phyloP scores from a whole-genome alignment of 1,140 invertebrate species.

The Trachelipus rathkii region DNA sequence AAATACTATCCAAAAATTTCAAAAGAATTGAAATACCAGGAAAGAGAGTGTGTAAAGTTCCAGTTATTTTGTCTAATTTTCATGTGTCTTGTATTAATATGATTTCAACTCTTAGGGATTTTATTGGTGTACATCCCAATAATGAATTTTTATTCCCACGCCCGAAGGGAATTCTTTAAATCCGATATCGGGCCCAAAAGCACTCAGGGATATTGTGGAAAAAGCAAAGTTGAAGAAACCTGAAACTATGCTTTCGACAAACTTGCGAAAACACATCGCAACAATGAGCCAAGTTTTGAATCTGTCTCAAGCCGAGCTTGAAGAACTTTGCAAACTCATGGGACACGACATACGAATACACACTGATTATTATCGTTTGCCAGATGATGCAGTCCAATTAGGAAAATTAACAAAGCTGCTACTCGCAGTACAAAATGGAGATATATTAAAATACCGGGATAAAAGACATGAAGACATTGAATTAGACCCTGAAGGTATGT shows the following conservation, averaged over 20 bases:
- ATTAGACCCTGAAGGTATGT: too few relatives aligned
- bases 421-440: background rate
- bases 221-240: background rate
- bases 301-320: background rate
- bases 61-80: background rate
- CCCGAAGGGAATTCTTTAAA: background rate
- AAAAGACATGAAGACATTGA: too few relatives aligned
- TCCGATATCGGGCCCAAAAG: background rate
- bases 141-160: background rate
- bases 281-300: constrained; percentile 17
- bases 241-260: background rate
- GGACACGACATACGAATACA: background rate
- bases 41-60: background rate
- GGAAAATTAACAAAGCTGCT: constrained; percentile 5
- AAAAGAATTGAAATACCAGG: background rate
- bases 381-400: background rate
- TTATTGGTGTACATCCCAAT: background rate
- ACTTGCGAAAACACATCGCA: background rate
- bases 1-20: background rate
- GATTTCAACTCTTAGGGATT: background rate
- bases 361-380: background rate
- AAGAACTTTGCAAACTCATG: background rate
- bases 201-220: background rate
- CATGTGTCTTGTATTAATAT: background rate
- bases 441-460: background rate